Conservation (phyloP, 2,888 invertebrate species). For the Melangyna quadrimaculata region DNA sequence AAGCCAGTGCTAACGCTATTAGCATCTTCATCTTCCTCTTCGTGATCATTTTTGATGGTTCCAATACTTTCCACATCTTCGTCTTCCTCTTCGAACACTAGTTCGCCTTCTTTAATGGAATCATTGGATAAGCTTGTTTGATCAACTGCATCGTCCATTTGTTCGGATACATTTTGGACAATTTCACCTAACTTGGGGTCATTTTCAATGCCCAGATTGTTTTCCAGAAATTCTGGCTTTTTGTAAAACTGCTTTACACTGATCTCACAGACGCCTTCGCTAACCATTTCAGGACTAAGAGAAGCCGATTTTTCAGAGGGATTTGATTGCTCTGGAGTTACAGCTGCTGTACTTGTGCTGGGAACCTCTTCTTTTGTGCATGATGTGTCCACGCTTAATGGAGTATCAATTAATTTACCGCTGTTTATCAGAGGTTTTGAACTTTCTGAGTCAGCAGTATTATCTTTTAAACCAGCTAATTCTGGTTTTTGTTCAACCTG, state of each 20-base stretch:
- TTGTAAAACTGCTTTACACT: slow-evolving; percentile 81
- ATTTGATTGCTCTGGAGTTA: slow-evolving; percentile 26
- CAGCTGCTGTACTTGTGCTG: slow-evolving; percentile 33
- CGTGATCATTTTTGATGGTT: slow-evolving; percentile 38
- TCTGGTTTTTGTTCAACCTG: background rate
- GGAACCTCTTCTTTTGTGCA: slow-evolving; percentile 9
- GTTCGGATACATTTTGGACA: slow-evolving; percentile 75
- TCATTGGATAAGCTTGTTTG: slow-evolving; percentile 67
- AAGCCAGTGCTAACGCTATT: slow-evolving; percentile 73
- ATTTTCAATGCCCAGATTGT: slow-evolving; percentile 81
- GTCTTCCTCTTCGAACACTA: slow-evolving; percentile 75
- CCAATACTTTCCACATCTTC: slow-evolving; percentile 72
- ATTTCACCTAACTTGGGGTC: slow-evolving; percentile 81
- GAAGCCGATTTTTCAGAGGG: slow-evolving; percentile 77
- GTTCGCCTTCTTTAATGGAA: slow-evolving; percentile 75
- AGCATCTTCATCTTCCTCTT: slow-evolving; percentile 71
- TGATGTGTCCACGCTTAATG: slow-evolving; percentile 56
- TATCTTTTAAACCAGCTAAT: background rate
- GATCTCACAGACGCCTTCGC: slow-evolving; percentile 80
- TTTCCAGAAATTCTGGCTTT: slow-evolving; percentile 80
- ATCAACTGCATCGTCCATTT: slow-evolving; percentile 45
- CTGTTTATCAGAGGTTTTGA: background rate
- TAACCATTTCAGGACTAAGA: slow-evolving; percentile 79
- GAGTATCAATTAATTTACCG: slow-evolving; percentile 34
- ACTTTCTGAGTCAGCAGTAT: background rate